phyloP scores from a whole-genome alignment of 1,140 invertebrate species.

The Diorhabda carinulata region DNA sequence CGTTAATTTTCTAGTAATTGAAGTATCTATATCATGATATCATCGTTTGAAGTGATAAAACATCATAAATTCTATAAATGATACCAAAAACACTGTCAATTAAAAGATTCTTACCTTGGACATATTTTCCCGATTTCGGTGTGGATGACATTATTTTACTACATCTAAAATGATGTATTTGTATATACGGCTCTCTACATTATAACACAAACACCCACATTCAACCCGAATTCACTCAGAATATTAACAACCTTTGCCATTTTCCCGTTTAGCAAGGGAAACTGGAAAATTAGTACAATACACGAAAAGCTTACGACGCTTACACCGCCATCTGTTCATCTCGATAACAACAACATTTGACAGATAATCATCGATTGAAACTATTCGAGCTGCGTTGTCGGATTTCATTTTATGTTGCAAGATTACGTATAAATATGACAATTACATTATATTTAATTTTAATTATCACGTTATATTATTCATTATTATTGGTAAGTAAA shows the following conservation, averaged over 20 bases:
- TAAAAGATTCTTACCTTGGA: constrained; percentile 28
- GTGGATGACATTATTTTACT: constrained; percentile 35
- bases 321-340: neutral
- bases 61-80: too few relatives aligned
- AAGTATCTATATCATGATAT: too few relatives aligned
- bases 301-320: neutral
- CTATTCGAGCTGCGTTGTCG: neutral
- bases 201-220: neutral
- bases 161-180: constrained; percentile 19
- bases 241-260: constrained; percentile 4
- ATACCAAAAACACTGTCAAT: too few relatives aligned
- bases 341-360: neutral
- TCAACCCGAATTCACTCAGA: neutral
- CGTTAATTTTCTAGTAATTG: too few relatives aligned
- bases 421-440: too few relatives aligned
- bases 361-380: neutral
- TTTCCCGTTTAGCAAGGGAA: constrained; percentile 3
- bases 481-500: too few relatives aligned
- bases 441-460: too few relatives aligned
- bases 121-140: constrained; percentile 38
- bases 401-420: too few relatives aligned
- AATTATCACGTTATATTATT: too few relatives aligned
- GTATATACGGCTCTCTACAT: neutral
- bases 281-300: constrained; percentile 1
- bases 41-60: too few relatives aligned